Evolutionary conservation across 2,888 invertebrate species (phyloP), one percentile per base, ranked within the genome.

Genomic region (Machimus atricapillus): DNA sequence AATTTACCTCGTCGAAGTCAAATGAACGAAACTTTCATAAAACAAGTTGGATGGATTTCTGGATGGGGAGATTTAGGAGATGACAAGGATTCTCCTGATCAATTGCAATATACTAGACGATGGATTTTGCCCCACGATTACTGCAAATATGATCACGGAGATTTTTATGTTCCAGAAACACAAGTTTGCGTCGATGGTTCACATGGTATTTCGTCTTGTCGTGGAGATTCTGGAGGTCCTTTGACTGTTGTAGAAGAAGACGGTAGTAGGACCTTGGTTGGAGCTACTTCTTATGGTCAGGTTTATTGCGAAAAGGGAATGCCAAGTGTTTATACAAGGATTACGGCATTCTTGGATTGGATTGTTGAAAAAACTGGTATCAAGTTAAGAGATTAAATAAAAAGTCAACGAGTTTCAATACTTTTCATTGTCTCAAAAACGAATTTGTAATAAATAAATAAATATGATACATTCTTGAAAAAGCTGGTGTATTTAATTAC

Each of bases 131-230:
- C 83, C 5, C 27, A 19, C 5, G 19, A 66, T 3, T 40, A 73
- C 8, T 83, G 83, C 16, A 37, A 40, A 12, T 2, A n/a, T 23
- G 9, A 40, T 1, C 66, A 40, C 14, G 37, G 73, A 6, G 0
- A 1, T 16, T 43, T 2, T 16, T 37, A 90, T 81, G 90, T 91
- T 23, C 7, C 9, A 40, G 19, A 40, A 9, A 73, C 79, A 16
- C 83, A 92, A 66, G 89, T 92, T 19, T 92, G 92, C 87, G 90
- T 91, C 6, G 89, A 89, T 76, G 91, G 91, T 16, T 87, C 87
- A 34, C 89, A 89, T 12, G 90, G 91, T 6, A 90, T 89, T 87
- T 90, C 91, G 73, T 90, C 91, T 43, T 92, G 92, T 89, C 90
- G 89, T 56, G 92, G 92, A 2, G 92, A 92, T 88, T 91, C 91